Evolutionary conservation across 2,888 invertebrate species (phyloP).

Genomic region (Branchellion lobata): DNA sequence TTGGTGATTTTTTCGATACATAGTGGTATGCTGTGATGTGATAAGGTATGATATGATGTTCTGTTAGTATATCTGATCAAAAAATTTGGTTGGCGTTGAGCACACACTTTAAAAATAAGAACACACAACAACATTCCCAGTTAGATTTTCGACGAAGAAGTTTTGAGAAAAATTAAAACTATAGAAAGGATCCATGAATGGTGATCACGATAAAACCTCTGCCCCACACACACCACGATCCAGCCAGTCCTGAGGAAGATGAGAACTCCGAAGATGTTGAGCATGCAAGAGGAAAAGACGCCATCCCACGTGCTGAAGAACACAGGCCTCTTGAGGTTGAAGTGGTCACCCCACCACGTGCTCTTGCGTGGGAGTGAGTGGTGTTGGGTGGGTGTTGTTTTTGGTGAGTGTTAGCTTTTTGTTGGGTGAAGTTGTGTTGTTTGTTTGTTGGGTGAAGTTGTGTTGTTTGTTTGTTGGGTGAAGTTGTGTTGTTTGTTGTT

Average conservation of each 20-base stretch:
- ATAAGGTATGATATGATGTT: no score
- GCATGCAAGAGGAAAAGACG: slow-evolving; percentile 42
- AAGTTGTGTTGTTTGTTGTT: no score
- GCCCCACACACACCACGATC: no score
- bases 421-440: not conserved
- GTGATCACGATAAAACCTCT: no score
- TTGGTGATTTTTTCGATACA: not conserved
- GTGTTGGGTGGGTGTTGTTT: not conserved
- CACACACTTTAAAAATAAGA: no score
- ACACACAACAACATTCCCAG: no score
- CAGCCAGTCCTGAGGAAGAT: slow-evolving; percentile 44
- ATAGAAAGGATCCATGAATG: no score
- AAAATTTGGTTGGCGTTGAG: not conserved
- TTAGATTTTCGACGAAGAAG: no score
- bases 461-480: no score
- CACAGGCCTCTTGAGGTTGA: not conserved
- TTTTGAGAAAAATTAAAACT: no score
- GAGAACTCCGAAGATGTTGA: slow-evolving; percentile 45
- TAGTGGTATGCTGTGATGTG: no score
- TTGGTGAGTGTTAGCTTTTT: not conserved
- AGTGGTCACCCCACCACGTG: slow-evolving; percentile 32
- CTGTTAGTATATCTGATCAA: not conserved
- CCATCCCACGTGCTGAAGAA: slow-evolving; percentile 45
- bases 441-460: not conserved
- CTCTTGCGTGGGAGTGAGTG: not conserved